Evolutionary conservation across 2,113 vertebrate species (phyloP).

Genomic region (Rhea americana): DNA sequence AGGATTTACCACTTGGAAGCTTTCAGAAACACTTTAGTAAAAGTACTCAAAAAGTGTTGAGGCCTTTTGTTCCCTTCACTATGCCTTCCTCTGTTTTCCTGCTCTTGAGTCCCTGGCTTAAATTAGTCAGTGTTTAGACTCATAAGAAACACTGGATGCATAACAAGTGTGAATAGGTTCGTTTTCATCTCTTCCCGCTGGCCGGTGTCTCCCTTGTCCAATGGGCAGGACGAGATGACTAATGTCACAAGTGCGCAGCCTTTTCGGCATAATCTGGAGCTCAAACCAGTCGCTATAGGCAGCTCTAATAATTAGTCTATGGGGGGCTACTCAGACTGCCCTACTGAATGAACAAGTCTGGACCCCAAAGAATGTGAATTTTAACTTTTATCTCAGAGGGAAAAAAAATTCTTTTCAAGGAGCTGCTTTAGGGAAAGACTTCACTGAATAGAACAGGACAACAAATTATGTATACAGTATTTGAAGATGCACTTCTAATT

Average conservation of each 20-base stretch:
- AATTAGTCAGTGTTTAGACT: not conserved
- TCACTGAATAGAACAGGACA: not conserved
- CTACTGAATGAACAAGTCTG: not conserved
- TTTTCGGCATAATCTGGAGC: not conserved
- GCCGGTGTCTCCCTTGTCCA: rapidly evolving
- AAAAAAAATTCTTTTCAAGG: not conserved
- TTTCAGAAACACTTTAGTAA: not conserved
- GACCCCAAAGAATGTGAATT: not conserved
- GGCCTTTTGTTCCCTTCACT: not conserved
- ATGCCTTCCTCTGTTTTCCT: not conserved
- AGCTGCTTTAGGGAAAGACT: not conserved
- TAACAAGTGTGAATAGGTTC: not conserved
- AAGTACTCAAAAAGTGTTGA: not conserved
- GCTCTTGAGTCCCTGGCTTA: not conserved
- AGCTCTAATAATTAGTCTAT: not conserved
- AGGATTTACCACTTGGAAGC: not conserved
- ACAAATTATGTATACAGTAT: not conserved
- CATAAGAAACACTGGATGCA: not conserved
- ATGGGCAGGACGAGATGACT: not conserved
- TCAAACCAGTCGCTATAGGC: rapidly evolving
- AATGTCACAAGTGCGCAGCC: not conserved
- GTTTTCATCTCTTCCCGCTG: not conserved
- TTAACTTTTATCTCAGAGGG: not conserved
- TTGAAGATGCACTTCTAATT: not conserved
- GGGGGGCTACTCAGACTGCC: not conserved